Evolutionary conservation across 2,888 invertebrate species (phyloP).

Genomic region (Lasioglossum pauxillum): DNA sequence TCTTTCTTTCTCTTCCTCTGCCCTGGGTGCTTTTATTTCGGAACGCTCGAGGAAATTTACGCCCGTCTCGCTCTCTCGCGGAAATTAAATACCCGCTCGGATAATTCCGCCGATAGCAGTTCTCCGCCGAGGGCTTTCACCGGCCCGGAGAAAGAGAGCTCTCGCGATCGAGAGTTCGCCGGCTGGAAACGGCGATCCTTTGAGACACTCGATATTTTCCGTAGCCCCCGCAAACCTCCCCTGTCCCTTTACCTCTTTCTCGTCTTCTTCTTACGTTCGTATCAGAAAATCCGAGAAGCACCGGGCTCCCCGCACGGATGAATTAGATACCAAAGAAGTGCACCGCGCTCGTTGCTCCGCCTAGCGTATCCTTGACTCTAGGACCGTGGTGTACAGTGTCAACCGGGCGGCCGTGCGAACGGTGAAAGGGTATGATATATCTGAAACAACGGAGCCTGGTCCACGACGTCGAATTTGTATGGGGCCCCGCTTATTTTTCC

Average conservation of each 20-base stretch:
- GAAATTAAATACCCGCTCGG: constrained; percentile 50
- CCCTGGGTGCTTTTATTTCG: constrained; percentile 43
- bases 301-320: constrained; percentile 41
- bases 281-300: constrained; percentile 64
- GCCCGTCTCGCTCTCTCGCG: constrained; percentile 20
- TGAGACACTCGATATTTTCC: constrained; percentile 66
- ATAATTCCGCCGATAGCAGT: constrained; percentile 30
- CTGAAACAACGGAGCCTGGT: not conserved
- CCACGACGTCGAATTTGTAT: constrained; percentile 10
- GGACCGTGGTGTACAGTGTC: constrained; percentile 56
- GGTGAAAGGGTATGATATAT: constrained; percentile 38
- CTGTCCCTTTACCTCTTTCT: not conserved
- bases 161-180: not conserved
- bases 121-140: constrained; percentile 21
- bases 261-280: constrained; percentile 28
- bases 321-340: constrained; percentile 65
- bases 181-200: constrained; percentile 56
- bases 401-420: constrained; percentile 51
- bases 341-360: constrained; percentile 33
- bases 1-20: not conserved
- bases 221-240: constrained; percentile 32
- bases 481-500: not conserved
- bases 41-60: constrained; percentile 36
- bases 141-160: not conserved
- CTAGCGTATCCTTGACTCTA: constrained; percentile 59